Evolutionary conservation across 2,888 invertebrate genomes (phyloP).

Genomic region (Plagodis dolabraria): DNA sequence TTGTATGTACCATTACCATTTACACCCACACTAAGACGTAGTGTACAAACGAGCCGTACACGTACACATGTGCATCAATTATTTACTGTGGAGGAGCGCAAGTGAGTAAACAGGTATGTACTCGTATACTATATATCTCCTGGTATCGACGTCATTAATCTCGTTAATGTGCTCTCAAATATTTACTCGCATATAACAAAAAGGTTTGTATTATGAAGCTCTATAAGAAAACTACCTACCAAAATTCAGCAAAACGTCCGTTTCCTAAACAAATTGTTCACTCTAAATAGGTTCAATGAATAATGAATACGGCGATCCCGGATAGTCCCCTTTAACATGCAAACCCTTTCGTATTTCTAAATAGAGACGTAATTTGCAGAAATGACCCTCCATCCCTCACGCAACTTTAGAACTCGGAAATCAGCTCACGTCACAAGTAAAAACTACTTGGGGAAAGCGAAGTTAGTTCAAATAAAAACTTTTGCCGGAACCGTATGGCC

Average conservation of each 20-base stretch:
- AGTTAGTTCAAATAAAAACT: slow-evolving; percentile 26
- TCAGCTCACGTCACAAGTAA: slow-evolving; percentile 28
- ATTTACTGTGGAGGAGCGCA: too few species aligned
- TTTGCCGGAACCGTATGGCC: not conserved
- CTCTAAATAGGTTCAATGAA: slow-evolving; percentile 15
- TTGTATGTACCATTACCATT: too few species aligned
- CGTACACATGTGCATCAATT: too few species aligned
- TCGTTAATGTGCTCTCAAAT: not conserved
- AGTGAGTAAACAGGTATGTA: too few species aligned
- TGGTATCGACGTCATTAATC: too few species aligned
- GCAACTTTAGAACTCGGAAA: slow-evolving; percentile 26
- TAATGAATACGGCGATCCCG: slow-evolving; percentile 8
- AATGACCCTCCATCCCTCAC: slow-evolving; percentile 20
- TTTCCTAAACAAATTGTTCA: slow-evolving; percentile 6
- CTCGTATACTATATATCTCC: too few species aligned
- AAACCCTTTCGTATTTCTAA: slow-evolving; percentile 11
- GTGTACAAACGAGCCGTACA: too few species aligned
- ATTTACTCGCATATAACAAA: not conserved
- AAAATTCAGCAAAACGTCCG: not conserved
- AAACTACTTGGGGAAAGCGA: slow-evolving; percentile 25
- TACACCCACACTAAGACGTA: too few species aligned
- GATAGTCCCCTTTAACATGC: slow-evolving; percentile 16
- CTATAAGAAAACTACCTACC: too few species aligned
- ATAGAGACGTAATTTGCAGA: slow-evolving; percentile 16
- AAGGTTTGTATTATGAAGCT: not conserved